Conservation (phyloP, 2,888 invertebrate genomes). For the Harpalus rubripes region DNA sequence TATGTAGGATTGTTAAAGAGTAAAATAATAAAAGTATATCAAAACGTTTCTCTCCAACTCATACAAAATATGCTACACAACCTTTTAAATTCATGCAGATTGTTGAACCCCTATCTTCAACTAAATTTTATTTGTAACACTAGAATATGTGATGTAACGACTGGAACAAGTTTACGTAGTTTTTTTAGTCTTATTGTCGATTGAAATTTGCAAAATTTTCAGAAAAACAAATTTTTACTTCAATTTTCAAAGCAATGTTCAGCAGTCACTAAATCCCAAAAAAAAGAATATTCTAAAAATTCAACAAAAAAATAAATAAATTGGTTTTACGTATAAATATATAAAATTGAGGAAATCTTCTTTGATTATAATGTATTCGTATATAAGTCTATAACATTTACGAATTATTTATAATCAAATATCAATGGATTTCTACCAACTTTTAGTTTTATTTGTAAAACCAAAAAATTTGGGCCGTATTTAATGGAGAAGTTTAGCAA, state of each 20-base stretch:
- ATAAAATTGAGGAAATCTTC: too few species aligned
- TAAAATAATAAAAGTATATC: slow-evolving; percentile 45
- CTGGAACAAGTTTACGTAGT: slow-evolving; percentile 54
- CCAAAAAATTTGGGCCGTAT: too few species aligned
- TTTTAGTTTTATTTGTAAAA: too few species aligned
- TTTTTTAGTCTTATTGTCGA: slow-evolving; percentile 57
- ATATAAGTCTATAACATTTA: too few species aligned
- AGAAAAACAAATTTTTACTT: not conserved
- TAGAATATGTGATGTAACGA: slow-evolving; percentile 59
- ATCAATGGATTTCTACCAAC: too few species aligned
- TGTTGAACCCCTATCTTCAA: slow-evolving; percentile 57
- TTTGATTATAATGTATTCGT: too few species aligned
- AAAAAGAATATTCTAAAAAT: not conserved
- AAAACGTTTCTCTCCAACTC: slow-evolving; percentile 60
- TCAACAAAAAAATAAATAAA: not conserved
- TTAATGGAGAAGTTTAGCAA: too few species aligned
- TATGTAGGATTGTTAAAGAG: slow-evolving; percentile 51
- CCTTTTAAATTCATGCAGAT: slow-evolving; percentile 59
- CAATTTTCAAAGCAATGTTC: not conserved
- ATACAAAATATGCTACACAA: slow-evolving; percentile 66
- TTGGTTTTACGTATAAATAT: not conserved
- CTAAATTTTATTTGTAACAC: slow-evolving; percentile 45
- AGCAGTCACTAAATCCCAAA: not conserved
- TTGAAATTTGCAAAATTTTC: slow-evolving; percentile 29
- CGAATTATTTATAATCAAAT: too few species aligned